phyloP scores from a whole-genome alignment of 2,888 invertebrate genomes.

The Caradrina kadenii region DNA sequence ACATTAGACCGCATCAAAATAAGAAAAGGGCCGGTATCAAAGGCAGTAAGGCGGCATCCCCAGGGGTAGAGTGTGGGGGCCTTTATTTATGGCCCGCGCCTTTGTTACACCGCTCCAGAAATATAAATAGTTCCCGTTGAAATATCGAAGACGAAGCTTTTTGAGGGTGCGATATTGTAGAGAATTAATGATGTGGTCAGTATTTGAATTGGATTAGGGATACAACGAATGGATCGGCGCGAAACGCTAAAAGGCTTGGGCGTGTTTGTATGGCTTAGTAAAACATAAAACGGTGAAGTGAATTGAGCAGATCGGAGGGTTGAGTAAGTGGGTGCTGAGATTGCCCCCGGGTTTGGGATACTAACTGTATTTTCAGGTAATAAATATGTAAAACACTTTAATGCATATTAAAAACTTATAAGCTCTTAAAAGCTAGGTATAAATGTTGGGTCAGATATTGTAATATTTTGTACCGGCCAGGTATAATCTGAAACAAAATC shows the following conservation, averaged over 20 bases:
- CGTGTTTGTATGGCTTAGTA: constrained; percentile 84
- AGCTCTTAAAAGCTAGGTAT: constrained; percentile 38
- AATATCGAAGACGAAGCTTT: constrained; percentile 85
- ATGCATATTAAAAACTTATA: constrained; percentile 46
- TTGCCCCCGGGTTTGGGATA: constrained; percentile 67
- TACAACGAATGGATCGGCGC: constrained; percentile 68
- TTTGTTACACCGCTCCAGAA: constrained; percentile 86
- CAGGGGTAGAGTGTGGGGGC: constrained; percentile 75
- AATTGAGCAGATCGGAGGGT: constrained; percentile 74
- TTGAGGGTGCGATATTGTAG: constrained; percentile 87
- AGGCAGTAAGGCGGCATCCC: constrained; percentile 86
- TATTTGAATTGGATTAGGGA: constrained; percentile 87
- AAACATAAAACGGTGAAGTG: constrained; percentile 84
- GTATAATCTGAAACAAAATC: constrained; percentile 74
- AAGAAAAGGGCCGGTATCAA: constrained; percentile 89
- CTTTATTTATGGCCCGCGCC: constrained; percentile 87
- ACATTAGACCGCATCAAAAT: constrained; percentile 88
- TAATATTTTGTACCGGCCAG: constrained; percentile 42
- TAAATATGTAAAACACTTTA: constrained; percentile 58
- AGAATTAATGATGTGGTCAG: constrained; percentile 90
- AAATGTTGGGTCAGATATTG: constrained; percentile 47
- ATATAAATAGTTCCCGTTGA: constrained; percentile 89
- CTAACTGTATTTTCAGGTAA: constrained; percentile 73
- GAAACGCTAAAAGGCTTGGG: constrained; percentile 86
- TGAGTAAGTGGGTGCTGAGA: constrained; percentile 64